Evolutionary conservation across 2,113 vertebrate species (phyloP).

Genomic region (Eurypyga helias): DNA sequence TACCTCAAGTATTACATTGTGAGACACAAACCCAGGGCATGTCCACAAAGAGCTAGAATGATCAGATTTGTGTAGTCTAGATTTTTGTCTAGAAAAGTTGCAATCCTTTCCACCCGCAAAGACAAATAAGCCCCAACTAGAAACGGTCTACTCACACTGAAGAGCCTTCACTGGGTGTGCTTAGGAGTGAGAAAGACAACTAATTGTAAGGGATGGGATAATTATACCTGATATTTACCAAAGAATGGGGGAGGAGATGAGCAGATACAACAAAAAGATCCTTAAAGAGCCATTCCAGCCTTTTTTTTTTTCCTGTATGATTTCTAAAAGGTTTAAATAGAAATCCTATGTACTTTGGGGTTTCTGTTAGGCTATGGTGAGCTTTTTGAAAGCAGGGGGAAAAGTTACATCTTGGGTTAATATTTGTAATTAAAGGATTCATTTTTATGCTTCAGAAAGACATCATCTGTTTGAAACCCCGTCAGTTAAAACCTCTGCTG

Average conservation of each 20-base stretch:
- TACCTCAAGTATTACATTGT: background rate
- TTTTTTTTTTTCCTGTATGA: background rate
- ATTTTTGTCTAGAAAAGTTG: background rate
- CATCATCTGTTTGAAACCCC: background rate
- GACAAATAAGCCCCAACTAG: background rate
- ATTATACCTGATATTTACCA: background rate
- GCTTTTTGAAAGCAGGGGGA: background rate
- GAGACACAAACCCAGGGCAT: background rate
- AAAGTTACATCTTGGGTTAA: background rate
- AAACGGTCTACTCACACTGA: background rate
- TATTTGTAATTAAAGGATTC: background rate
- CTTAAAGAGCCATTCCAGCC: background rate
- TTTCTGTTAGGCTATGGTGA: background rate
- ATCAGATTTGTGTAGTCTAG: background rate
- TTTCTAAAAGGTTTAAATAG: background rate
- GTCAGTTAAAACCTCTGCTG: background rate
- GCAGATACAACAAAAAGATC: background rate
- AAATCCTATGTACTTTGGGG: background rate
- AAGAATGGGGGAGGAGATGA: background rate
- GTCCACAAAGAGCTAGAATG: background rate
- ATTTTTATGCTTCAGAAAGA: background rate
- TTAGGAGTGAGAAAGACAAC: background rate
- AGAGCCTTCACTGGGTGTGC: background rate
- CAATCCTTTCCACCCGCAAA: background rate
- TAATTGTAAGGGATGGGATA: background rate